These are phyloP conservation scores for Sphenodon punctatus DNA, from an alignment of 2,797 vertebrate species.

Conservation along the genomic window DNA sequence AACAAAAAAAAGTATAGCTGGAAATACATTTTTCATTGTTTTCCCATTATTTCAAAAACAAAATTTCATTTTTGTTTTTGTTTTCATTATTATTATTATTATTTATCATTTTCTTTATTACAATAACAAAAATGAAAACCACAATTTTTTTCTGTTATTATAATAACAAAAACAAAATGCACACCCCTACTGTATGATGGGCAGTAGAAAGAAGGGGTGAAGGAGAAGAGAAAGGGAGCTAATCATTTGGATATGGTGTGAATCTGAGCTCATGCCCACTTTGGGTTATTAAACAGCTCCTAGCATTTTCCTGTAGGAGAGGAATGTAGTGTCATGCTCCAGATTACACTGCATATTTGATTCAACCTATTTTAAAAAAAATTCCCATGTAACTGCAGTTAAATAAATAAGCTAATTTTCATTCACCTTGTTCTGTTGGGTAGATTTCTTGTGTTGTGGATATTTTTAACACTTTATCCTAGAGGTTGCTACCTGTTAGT, in stretches of 20 bases:
- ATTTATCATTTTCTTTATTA: too few species aligned
- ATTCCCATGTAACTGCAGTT: neutral
- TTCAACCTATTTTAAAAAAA: neutral
- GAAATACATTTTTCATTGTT: too few species aligned
- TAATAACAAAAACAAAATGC: too few species aligned
- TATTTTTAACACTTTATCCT: neutral
- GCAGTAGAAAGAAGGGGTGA: neutral
- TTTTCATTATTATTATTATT: too few species aligned
- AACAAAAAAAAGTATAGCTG: too few species aligned
- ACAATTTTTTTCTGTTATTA: too few species aligned
- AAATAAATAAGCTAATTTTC: neutral
- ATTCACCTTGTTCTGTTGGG: neutral
- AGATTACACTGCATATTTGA: neutral
- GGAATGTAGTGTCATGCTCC: neutral
- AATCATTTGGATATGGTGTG: neutral
- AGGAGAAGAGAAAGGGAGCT: neutral
- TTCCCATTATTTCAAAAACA: too few species aligned
- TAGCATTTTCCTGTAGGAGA: neutral
- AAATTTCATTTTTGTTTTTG: too few species aligned
- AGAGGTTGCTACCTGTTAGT: too few species aligned
- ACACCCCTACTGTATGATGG: too few species aligned
- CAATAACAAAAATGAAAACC: too few species aligned
- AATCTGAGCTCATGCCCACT: neutral
- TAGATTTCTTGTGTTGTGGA: neutral
- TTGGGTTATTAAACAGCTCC: neutral